A percentile compares a stretch with the other conserved stretches of the same genome.
These are phyloP conservation scores for Bradypodion pumilum DNA, from an alignment of 2,797 vertebrate genomes.

Conservation along the genomic window DNA sequence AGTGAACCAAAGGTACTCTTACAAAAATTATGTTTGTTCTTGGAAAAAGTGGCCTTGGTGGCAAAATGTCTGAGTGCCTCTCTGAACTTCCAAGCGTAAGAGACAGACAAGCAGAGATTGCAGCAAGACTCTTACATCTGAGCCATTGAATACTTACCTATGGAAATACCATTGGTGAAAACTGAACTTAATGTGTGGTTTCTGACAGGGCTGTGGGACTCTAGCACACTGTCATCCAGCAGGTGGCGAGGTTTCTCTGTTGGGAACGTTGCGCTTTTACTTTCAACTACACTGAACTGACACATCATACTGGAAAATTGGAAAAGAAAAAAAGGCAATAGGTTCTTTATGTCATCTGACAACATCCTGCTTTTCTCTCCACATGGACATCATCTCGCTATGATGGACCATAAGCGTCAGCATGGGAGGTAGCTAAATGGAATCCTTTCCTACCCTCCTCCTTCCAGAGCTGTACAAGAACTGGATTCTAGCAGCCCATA, in stretches of 20 bases:
- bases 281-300: conserved; percentile 91
- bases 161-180: conserved; percentile 87
- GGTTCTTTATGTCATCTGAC: conserved; percentile 39
- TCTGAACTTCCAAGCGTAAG: not conserved
- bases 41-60: too few relatives aligned
- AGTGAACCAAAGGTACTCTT: not conserved
- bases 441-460: not conserved
- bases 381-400: conserved; percentile 7
- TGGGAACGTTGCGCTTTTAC: conserved; percentile 92
- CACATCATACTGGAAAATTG: conserved; percentile 88
- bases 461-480: not conserved
- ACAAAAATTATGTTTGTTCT: not conserved
- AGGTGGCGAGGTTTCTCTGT: conserved; percentile 90
- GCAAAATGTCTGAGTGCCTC: fast-evolving
- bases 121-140: conserved; percentile 22
- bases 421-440: fast-evolving
- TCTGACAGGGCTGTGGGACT: conserved; percentile 88
- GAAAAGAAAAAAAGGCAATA: conserved; percentile 63
- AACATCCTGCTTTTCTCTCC: conserved; percentile 5
- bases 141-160: conserved; percentile 75
- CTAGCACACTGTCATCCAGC: conserved; percentile 95
- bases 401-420: not conserved
- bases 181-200: conserved; percentile 72
- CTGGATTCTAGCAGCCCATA: conserved; percentile 17
- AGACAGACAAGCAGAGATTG: conserved; percentile 41